phyloP scores from a whole-genome alignment of 2,888 invertebrate genomes.

The Metacarcinus magister region DNA sequence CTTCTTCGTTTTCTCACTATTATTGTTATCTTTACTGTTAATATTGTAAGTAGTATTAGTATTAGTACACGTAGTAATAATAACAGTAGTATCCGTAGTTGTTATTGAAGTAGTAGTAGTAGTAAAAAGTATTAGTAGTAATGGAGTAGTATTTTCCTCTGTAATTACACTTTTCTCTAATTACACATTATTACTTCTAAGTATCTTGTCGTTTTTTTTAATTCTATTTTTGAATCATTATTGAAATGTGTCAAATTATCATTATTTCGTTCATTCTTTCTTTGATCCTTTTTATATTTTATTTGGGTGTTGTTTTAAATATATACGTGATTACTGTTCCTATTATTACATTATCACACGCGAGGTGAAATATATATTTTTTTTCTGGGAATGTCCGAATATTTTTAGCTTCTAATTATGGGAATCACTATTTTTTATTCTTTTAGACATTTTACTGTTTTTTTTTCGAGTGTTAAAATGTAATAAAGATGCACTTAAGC shows the following conservation, averaged over 20 bases:
- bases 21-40: neutral
- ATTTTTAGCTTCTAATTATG: too few species aligned
- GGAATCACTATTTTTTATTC: neutral
- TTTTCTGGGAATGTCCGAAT: neutral
- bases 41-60: neutral
- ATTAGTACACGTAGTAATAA: too few species aligned
- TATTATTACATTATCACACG: neutral
- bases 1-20: too few species aligned
- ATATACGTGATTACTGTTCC: neutral
- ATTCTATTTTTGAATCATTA: too few species aligned
- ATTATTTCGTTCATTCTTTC: too few species aligned
- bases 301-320: neutral
- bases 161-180: neutral
- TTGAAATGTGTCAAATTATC: too few species aligned
- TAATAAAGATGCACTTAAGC: neutral
- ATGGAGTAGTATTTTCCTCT: neutral
- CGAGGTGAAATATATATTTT: neutral
- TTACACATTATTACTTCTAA: neutral
- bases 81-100: too few species aligned
- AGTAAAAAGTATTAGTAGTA: too few species aligned
- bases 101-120: too few species aligned
- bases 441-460: neutral
- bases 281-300: neutral
- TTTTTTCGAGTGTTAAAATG: neutral
- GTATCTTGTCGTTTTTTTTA: neutral